Conservation (phyloP, 2,113 vertebrate species). For the Falcunculus frontatus region DNA sequence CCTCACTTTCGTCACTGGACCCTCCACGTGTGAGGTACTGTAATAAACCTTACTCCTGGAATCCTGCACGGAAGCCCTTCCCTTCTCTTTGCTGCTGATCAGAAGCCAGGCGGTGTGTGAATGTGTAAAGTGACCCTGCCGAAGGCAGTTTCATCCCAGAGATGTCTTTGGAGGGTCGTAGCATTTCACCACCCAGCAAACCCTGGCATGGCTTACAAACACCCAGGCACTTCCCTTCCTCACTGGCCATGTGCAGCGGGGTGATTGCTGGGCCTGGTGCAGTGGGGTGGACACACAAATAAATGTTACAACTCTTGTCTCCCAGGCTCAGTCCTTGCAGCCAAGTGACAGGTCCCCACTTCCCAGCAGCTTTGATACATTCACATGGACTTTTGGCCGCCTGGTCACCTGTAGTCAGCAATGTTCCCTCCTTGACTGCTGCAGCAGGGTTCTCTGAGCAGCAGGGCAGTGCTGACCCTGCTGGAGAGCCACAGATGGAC, state of each 20-base stretch:
- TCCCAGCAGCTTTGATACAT: not conserved
- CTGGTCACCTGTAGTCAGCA: conserved; percentile 68
- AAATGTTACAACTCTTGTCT: conserved; percentile 82
- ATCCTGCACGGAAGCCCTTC: no score
- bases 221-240: conserved; percentile 4
- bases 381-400: conserved; percentile 38
- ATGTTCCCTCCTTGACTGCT: conserved; percentile 45
- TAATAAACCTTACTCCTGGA: no score
- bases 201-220: no score
- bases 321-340: conserved; percentile 61
- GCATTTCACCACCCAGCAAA: no score
- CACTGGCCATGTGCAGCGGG: conserved; percentile 71
- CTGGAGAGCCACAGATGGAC: conserved; percentile 67
- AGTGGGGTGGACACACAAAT: conserved; percentile 60
- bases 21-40: no score
- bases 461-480: conserved; percentile 65
- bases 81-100: no score
- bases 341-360: conserved; percentile 42
- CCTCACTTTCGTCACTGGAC: no score
- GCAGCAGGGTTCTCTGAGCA: conserved; percentile 65
- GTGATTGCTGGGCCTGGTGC: conserved; percentile 78
- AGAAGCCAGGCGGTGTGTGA: no score
- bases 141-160: no score
- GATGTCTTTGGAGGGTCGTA: no score
- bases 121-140: no score